phyloP scores from a whole-genome alignment of 2,797 vertebrate genomes.

The Champsocephalus esox region DNA sequence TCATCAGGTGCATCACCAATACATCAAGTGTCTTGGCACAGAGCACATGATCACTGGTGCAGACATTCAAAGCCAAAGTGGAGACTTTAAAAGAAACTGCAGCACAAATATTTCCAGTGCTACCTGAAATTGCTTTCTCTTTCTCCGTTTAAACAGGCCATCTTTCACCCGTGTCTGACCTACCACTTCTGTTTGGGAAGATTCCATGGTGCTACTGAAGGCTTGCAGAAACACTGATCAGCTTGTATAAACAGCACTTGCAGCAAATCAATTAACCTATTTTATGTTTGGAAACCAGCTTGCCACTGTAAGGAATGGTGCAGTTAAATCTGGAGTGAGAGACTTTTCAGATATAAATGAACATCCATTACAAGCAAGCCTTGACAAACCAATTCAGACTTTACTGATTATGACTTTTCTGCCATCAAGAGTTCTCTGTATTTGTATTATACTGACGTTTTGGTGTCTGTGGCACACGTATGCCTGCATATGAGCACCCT shows the following conservation, averaged over 20 bases:
- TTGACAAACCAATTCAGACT: too few relatives aligned
- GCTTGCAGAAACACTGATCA: neutral
- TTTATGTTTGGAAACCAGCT: slow-evolving; percentile 16
- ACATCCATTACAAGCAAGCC: too few relatives aligned
- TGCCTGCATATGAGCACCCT: too few relatives aligned
- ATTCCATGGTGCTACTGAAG: neutral
- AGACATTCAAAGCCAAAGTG: neutral
- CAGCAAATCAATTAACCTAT: slow-evolving; percentile 17
- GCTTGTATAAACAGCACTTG: slow-evolving; percentile 6
- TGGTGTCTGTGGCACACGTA: too few relatives aligned
- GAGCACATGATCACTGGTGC: too few relatives aligned
- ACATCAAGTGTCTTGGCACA: neutral
- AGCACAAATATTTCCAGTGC: neutral
- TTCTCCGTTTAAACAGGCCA: neutral
- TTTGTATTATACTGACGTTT: too few relatives aligned
- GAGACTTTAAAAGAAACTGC: neutral
- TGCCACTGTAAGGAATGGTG: slow-evolving; percentile 21
- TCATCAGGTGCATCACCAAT: neutral
- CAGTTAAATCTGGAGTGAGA: slow-evolving; percentile 4
- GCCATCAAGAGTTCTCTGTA: too few relatives aligned
- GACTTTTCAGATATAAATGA: too few relatives aligned
- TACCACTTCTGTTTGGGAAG: neutral
- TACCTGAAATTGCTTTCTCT: neutral
- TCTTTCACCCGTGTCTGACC: neutral
- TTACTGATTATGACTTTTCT: too few relatives aligned